Evolutionary conservation across 2,888 invertebrate genomes (phyloP), one percentile per base, ranked within the genome.

Genomic region (Chrysina gloriosa): DNA sequence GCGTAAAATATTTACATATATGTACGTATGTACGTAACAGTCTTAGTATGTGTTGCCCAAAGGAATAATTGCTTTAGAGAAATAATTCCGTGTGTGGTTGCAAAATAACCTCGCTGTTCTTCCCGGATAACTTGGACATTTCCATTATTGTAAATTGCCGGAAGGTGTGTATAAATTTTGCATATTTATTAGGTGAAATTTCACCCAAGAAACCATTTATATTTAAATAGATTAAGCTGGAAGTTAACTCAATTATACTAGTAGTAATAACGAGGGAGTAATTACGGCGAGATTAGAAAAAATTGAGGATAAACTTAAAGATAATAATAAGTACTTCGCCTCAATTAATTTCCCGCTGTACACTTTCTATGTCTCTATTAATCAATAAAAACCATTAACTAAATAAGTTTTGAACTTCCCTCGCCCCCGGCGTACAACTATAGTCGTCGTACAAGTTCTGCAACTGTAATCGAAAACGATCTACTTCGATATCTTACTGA

Each of bases 81-180:
- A 52, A 52, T 27, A 29, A 29, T 29, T 42, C 19, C 7, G 9
- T 16, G 19, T 9, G 19, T n/a, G 7, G 16, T 19, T 16, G 4
- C 7, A 11, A 42, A 42, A 2, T 7, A 42, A 42, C 50, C 25
- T 27, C 27, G 27, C 50, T 6, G n/a, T 47, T 31, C 31, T 47
- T 16, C 25, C 34, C 19, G 36, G 25, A 36, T 36, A 56, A 56
- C 56, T 56, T 56, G 56, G 56, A 56, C 56, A 56, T 56, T 56
- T 56, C 39, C 56, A 56, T 56, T 56, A 54, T 31, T 54, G 54
- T 31, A 54, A 54, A 56, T 56, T 39, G 56, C 36, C 25, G 36
- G 56, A 56, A 52, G 52, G 52, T 52, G 25, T 48, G 29, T 52
- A 52, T 52, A 52, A 56, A 56, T 56, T 56, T 56, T 56, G 56